Base-by-base conservation (phyloP, 2,797 vertebrate species). In the Acestrorhynchus altus region DNA sequence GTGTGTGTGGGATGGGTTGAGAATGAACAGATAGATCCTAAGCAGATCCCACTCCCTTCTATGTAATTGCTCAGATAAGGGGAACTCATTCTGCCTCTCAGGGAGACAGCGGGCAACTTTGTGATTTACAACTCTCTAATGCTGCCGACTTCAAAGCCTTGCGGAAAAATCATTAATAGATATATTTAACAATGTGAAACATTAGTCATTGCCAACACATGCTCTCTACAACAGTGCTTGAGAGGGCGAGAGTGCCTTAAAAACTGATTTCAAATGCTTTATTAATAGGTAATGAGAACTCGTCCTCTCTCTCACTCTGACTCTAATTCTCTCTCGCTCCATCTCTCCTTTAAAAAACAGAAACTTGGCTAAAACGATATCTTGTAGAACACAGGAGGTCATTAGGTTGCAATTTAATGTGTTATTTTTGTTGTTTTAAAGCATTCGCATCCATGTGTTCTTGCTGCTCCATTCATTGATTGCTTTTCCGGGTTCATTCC, bases 21-120 rank as follows among this genome's bases (percentile, higher is more conserved):
- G 87, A 88, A 88, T 72, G 87, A 88, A 88, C 89, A 86, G 85
- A 87, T 85, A 88, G 88, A 91, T 92, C 86, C 83, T 87, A 83
- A 72, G 64, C 87, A 92, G 88, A 92, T 90, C 88, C 82, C 57
- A 54, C 87, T 91, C 87, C 85, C 86, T 86, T 83, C 79, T 79
- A 83, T 89, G 86, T 92, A 92, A 91, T 93, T 92, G 90, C 88
- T 87, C 77, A 91, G 91, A 94, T 92, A 91, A 91, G 88, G 72
- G 87, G 80, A 90, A 88, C 88, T 88, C 88, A 88, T 83, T 87
- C 87, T 90, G 88, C 82, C 87, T 84, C 90, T 87, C 85, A 84
- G 68, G 83, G 67, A 89, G 87, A 90, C 89, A 87, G 88, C 86
- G 79, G 80, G 86, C 86, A 84, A 86, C 87, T 87, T 87, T 76